phyloP scores from a whole-genome alignment of 2,113 vertebrate genomes.

The Ctenomys sociabilis region DNA sequence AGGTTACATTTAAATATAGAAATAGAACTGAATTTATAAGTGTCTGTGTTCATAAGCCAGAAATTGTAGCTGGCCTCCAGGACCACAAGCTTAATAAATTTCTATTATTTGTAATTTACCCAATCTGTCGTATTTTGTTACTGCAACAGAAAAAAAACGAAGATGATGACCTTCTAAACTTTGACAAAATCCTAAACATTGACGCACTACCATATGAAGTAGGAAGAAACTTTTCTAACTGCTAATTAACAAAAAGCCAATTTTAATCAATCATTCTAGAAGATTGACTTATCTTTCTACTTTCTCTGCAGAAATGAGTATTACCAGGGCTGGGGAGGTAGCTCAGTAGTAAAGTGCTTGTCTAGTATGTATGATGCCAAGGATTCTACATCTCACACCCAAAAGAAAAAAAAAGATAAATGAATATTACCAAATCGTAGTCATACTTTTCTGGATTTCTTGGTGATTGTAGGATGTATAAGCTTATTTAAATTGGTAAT shows the following conservation, averaged over 20 bases:
- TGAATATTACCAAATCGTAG: background rate
- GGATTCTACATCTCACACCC: background rate
- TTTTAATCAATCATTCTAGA: conserved; percentile 33
- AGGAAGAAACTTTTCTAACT: conserved; percentile 26
- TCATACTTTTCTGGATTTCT: conserved; percentile 4
- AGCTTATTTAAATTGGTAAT: conserved; percentile 18
- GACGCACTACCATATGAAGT: background rate
- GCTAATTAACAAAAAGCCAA: conserved; percentile 34
- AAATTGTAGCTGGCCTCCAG: background rate
- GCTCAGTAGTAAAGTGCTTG: background rate
- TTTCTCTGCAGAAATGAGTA: conserved; percentile 36
- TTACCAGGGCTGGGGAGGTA: background rate
- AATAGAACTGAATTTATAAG: conserved; percentile 18
- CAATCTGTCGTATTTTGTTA: background rate
- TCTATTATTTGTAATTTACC: background rate
- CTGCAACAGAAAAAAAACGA: background rate
- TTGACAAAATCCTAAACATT: conserved; percentile 28
- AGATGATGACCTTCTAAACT: background rate
- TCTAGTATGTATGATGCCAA: background rate
- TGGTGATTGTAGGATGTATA: background rate
- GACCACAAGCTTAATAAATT: background rate
- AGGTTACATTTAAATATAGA: conserved; percentile 40
- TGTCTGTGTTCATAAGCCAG: conserved; percentile 3
- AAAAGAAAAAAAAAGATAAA: background rate
- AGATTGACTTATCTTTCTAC: conserved; percentile 5